Conservation (phyloP, 1,140 invertebrate species). For the Microplitis demolitor region DNA sequence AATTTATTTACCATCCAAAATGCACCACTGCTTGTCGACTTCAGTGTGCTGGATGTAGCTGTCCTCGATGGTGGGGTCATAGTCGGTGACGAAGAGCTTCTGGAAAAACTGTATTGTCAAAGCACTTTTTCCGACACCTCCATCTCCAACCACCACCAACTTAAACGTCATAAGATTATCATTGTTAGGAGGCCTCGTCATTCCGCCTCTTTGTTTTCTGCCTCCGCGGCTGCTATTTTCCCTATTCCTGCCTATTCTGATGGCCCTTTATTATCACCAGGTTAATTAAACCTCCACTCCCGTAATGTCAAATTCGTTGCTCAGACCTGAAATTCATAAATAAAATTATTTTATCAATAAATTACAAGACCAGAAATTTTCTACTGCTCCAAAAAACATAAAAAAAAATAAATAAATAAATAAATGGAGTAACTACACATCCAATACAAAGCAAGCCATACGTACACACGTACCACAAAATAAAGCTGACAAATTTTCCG, state of each 20-base stretch:
- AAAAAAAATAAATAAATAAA: too few relatives aligned
- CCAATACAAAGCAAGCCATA: too few relatives aligned
- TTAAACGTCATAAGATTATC: conserved; percentile 86
- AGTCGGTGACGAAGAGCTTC: conserved; percentile 87
- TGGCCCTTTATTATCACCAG: conserved; percentile 26
- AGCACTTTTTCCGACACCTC: conserved; percentile 88
- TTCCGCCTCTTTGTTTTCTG: conserved; percentile 49
- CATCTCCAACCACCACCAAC: conserved; percentile 88
- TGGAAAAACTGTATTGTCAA: conserved; percentile 90
- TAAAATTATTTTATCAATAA: too few relatives aligned
- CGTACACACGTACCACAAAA: too few relatives aligned
- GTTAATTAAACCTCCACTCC: not conserved
- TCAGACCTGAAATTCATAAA: not conserved
- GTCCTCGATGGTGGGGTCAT: conserved; percentile 91
- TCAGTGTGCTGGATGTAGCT: conserved; percentile 91
- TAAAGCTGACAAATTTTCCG: too few relatives aligned
- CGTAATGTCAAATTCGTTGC: not conserved
- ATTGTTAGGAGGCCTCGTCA: conserved; percentile 75
- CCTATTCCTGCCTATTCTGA: conserved; percentile 49
- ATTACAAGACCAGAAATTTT: not conserved
- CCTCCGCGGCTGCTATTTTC: conserved; percentile 40
- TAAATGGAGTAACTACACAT: too few relatives aligned
- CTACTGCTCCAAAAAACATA: not conserved
- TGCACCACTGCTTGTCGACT: conserved; percentile 89
- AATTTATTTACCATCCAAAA: conserved; percentile 77